A percentile compares a stretch with the other conserved stretches of the same genome.
phyloP scores from a whole-genome alignment of 1,140 invertebrate species.

The Micrasema longulum region DNA sequence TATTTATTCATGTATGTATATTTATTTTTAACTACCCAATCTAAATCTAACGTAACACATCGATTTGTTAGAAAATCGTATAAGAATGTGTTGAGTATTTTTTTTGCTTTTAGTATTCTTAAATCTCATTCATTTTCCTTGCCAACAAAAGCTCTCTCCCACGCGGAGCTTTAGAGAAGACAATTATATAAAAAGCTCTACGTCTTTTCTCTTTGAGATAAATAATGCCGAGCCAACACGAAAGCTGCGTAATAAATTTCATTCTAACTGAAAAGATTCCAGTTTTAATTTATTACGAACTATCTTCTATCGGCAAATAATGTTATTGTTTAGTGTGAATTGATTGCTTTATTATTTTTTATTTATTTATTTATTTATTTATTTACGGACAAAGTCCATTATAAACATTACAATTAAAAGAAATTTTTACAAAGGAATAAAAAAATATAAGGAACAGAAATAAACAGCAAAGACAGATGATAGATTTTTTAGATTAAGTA shows the following conservation, averaged over 20 bases:
- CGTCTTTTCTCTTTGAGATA: constrained; percentile 4
- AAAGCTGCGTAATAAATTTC: constrained; percentile 36
- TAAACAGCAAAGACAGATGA: too few species aligned
- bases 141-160: constrained; percentile 45
- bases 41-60: too few species aligned
- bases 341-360: constrained; percentile 6
- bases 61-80: too few species aligned
- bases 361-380: too few species aligned
- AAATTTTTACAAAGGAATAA: too few species aligned
- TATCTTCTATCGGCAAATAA: background rate
- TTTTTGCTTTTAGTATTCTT: constrained; percentile 48
- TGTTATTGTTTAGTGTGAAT: constrained; percentile 15
- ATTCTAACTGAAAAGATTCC: constrained; percentile 5
- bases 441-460: too few species aligned
- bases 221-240: constrained; percentile 20
- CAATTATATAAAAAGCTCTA: constrained; percentile 28
- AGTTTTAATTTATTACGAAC: constrained; percentile 35
- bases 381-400: too few species aligned
- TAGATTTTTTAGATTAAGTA: too few species aligned
- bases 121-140: constrained; percentile 38
- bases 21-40: too few species aligned
- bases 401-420: too few species aligned
- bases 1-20: too few species aligned
- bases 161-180: constrained; percentile 31
- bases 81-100: constrained; percentile 8